A percentile compares a stretch with the other conserved stretches of the same genome.
phyloP scores from a whole-genome alignment of 2,797 vertebrate species.

The Phoxinus dragarum region DNA sequence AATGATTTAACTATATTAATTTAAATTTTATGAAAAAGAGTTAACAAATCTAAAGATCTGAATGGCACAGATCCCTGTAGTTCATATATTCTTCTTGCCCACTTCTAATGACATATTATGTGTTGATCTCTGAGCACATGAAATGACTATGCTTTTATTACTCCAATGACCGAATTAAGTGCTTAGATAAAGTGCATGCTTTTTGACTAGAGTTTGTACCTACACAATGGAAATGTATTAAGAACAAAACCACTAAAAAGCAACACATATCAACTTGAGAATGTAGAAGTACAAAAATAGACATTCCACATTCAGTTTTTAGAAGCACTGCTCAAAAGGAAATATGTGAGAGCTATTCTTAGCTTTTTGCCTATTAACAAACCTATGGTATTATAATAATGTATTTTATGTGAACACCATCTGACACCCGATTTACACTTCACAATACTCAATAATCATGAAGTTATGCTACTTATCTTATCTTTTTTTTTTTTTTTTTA shows the following conservation, averaged over 20 bases:
- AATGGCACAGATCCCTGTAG: not conserved
- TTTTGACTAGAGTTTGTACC: conserved; percentile 65
- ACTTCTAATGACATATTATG: not conserved
- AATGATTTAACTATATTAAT: conserved; percentile 19
- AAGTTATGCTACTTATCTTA: conserved; percentile 10
- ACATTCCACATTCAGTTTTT: conserved; percentile 34
- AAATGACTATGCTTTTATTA: conserved; percentile 53
- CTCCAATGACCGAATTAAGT: conserved; percentile 71
- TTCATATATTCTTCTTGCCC: not conserved
- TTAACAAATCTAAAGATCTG: not conserved
- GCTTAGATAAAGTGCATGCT: conserved; percentile 65
- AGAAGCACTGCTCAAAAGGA: not conserved
- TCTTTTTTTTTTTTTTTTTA: not conserved
- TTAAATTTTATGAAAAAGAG: not conserved
- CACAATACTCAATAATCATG: conserved; percentile 6
- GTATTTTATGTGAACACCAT: not conserved
- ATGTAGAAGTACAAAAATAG: not conserved
- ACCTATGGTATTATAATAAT: not conserved
- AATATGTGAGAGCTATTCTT: conserved; percentile 4
- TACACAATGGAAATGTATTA: conserved; percentile 28
- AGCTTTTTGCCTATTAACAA: conserved; percentile 6
- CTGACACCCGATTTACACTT: not conserved
- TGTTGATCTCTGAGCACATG: not conserved
- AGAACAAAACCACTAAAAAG: conserved; percentile 12
- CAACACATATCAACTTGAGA: conserved; percentile 31